Base-by-base conservation (phyloP, 2,888 invertebrate species). In the Megalurothrips usitatus region DNA sequence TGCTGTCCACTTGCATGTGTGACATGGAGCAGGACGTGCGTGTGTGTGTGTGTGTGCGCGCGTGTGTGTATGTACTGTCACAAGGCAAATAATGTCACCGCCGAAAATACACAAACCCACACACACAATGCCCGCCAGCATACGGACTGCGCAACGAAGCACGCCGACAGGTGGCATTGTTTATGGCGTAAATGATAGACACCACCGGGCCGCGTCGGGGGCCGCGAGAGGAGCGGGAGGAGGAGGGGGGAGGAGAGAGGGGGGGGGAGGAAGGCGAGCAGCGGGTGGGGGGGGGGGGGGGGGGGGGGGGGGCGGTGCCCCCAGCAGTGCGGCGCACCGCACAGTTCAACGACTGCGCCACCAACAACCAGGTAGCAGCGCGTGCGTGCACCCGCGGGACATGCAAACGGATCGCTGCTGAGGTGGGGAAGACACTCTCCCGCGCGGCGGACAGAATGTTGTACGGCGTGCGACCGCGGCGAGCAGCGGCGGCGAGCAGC, bases 161-260 rank as follows among this genome's bases (percentile, higher is more conserved):
- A 58, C 58, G 58, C 58, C 17, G 68, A 75, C 68, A 75, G 68
- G 68, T 75, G 68, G 68, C 68, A 75, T 75, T 75, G 68, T 75
- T 75, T 75, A 75, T 75, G 26, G 68, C 68, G 68, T 75, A 23
- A 26, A 75, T 75, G 68, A 75, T 75, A 75, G 68, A 75, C 68
- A 26, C 68, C 68, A 26, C 68, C 23, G 68, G 68, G 26, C 26
- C 68, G 34, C 34, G 3, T 4, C 34, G 34, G 6, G 34, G n/a
- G n/a, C n/a, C 23, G 68, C 26, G 23, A 10, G 17, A 17, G 14
- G 14, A 17, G 58, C 19, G 58, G 58, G 58, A n/a, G 58, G 58
- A 6, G 58, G 68, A 26, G 68, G 0, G 58, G 11, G 58, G 58
- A 2, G 52, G 52, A 17, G 52, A 2, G 52, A 17, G 52, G 52